Base-by-base conservation (phyloP, 2,888 invertebrate genomes). In the Drosophila antonietae region DNA sequence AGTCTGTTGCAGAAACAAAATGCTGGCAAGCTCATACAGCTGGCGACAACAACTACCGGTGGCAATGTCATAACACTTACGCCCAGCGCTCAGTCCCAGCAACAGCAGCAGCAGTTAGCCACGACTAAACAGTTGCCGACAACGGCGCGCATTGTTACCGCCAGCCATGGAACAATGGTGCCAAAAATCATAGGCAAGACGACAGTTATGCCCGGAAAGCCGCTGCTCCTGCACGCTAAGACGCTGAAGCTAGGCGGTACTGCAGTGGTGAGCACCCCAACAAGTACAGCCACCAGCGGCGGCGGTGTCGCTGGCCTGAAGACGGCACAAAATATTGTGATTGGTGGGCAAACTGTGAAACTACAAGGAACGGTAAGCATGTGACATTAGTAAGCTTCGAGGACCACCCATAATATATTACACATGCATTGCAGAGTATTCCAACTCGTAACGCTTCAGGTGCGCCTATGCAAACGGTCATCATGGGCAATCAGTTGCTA, bases 161-260 rank as follows among this genome's bases (percentile, higher is more conserved):
- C 94, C 92, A 73, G 65, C 2, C 66, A 72, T 23, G 35, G 65
- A n/a, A 55, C 58, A 14, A 63, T 87, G 58, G 93, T 78, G 52
- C 82, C 94, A 0, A 94, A 94, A 85, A 92, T 94, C 14, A 80
- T 92, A n/a, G 90, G 91, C 41, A 91, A 92, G 70, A 83, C 88
- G 1, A 84, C 88, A 1, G 80, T 87, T 61, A 62, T 89, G 53
- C 79, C 86, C 15, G 89, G 89, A 15, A 87, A 87, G 53, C 89
- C 83, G 2, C 10, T 87, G 43, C 59, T 87, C 23, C 43, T 87
- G 28, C 80, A 88, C 18, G 88, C 89, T 41, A 85, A 85, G 60
- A 71, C 85, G 1, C 33, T 86, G 0, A 86, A 86, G 8, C 59
- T 75, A 47, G 80, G 87, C 39, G 65, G 94, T 20, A 94, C 93